Evolutionary conservation across 2,888 invertebrate genomes (phyloP).

Genomic region (Lepidocyrtinus sp.): DNA sequence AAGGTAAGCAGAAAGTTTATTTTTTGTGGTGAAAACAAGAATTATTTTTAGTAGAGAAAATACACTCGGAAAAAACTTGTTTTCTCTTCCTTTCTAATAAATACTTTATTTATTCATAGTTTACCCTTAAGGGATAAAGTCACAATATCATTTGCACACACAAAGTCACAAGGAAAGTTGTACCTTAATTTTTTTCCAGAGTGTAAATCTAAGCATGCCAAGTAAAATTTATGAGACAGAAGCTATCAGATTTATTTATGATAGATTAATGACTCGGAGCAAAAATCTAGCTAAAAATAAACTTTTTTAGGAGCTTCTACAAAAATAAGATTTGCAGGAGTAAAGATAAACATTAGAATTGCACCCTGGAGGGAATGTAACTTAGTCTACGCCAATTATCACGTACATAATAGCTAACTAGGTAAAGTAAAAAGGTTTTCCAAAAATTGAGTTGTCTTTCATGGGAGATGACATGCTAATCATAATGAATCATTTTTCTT

Average conservation of each 20-base stretch:
- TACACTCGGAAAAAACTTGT: conserved; percentile 28
- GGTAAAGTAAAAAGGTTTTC: conserved; percentile 9
- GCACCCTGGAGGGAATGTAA: too few species aligned
- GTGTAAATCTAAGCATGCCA: too few species aligned
- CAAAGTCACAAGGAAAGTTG: too few species aligned
- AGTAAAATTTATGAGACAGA: conserved; percentile 66
- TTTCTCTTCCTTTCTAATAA: conserved; percentile 38
- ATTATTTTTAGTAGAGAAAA: conserved; percentile 29
- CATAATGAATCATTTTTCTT: conserved; percentile 15
- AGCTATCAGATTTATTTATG: conserved; percentile 70
- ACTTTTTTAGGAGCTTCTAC: too few species aligned
- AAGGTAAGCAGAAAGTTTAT: conserved; percentile 59
- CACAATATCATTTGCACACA: conserved; percentile 22
- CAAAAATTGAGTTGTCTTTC: conserved; percentile 44
- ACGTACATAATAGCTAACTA: too few species aligned
- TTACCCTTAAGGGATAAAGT: conserved; percentile 35
- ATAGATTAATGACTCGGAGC: conserved; percentile 69
- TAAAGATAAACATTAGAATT: too few species aligned
- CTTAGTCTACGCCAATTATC: too few species aligned
- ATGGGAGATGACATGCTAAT: conserved; percentile 40
- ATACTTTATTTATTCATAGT: conserved; percentile 41
- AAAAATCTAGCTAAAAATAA: too few species aligned
- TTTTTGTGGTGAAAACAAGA: conserved; percentile 14
- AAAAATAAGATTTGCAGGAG: too few species aligned
- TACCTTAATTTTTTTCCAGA: too few species aligned